phyloP scores from a whole-genome alignment of 2,113 vertebrate genomes.

The Tupaia chinensis region DNA sequence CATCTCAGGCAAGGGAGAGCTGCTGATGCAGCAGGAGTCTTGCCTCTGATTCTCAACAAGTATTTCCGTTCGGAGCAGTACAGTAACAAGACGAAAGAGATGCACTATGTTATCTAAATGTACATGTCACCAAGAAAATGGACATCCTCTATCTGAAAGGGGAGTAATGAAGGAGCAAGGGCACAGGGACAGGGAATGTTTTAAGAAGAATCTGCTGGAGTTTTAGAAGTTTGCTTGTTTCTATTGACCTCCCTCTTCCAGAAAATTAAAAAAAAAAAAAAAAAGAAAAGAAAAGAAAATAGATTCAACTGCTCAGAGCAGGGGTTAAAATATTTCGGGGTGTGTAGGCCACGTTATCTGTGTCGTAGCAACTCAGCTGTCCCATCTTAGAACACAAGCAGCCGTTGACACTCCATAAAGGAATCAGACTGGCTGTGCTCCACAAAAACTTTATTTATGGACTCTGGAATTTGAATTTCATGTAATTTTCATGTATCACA shows the following conservation, averaged over 20 bases:
- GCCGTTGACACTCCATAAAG: background rate
- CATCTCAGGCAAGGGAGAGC: no score
- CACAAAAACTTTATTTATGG: slow-evolving; percentile 59
- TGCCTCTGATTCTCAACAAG: background rate
- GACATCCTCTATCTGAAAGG: background rate
- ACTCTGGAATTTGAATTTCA: slow-evolving; percentile 68
- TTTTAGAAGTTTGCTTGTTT: background rate
- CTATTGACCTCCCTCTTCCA: background rate
- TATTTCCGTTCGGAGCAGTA: background rate
- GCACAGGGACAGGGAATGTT: background rate
- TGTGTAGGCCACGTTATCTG: background rate
- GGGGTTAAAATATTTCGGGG: background rate
- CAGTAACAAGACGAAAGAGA: background rate
- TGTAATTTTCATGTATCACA: slow-evolving; percentile 67
- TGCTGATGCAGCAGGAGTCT: background rate
- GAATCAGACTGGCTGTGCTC: background rate
- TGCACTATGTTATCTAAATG: background rate
- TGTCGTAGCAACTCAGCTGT: background rate
- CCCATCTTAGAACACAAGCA: background rate
- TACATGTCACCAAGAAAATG: background rate
- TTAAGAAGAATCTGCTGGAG: background rate
- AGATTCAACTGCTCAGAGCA: background rate
- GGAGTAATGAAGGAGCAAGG: background rate
- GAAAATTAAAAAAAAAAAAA: no score
- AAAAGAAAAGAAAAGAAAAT: background rate